Evolutionary conservation across 2,888 invertebrate species (phyloP), one percentile per base, ranked within the genome.

Genomic region (Bhutanitis thaidina): DNA sequence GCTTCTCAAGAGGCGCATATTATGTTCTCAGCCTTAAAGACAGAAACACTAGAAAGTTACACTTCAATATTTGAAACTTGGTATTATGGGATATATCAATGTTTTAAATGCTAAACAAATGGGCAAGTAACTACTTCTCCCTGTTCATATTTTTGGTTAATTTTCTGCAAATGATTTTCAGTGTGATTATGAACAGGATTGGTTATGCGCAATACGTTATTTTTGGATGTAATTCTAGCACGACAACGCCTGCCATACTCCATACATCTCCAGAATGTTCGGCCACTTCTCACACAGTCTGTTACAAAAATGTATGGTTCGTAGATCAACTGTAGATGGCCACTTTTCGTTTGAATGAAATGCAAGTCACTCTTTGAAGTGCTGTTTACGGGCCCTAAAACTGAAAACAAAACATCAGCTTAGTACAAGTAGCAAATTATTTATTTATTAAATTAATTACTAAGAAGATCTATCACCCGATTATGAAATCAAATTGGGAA

Each of bases 251-350:
- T 87, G 13, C 87, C 84, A 54, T 89, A 89, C 55, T 89, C 89
- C 85, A 88, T 86, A 60, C 90, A 90, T 39, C 88, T 71, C 90
- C 90, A 90, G 60, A 90, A 88, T 4, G 90, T 90, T 40, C 89
- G 72, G 7, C 89, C 90, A 60, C 89, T 88, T 7, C 89, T 77
- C 44, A 89, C 88, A 68, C 89, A 86, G 68, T 89, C 89, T 44
- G 89, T 88, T 58, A 89, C 89, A 62, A 88, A 89, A 55, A 89
- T 89, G 55, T 88, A 89, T 0, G 87, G 84, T 60, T 89, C 89
- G 56, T 89, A 78, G 53, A 89, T 89, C 58, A 89, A 66, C 56
- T 89, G 89, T 1, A 89, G 72, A 54, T 88, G 89, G 7, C 89
- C 89, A 61, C 89, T 88, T 76, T 87, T 88, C 29, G 89, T 89